Conservation (phyloP, 2,888 invertebrate species). For the Ceriagrion tenellum region DNA sequence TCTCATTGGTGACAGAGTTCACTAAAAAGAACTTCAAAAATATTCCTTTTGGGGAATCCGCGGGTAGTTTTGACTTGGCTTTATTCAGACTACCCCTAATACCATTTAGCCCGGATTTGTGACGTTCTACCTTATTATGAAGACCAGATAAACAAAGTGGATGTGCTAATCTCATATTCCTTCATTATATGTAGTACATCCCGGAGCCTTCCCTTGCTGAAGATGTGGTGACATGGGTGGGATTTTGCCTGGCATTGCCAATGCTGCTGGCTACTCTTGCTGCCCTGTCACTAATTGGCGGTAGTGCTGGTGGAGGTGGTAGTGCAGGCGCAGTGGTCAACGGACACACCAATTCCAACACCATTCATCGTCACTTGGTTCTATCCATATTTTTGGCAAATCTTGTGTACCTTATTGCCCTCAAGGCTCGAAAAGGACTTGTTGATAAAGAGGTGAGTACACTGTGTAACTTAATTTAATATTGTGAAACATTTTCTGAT, state of each 20-base stretch:
- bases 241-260: slow-evolving; percentile 91
- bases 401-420: slow-evolving; percentile 90
- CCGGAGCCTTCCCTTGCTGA: slow-evolving; percentile 92
- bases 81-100: too few relatives aligned
- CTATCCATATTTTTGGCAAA: slow-evolving; percentile 93
- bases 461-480: too few relatives aligned
- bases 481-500: not conserved
- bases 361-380: slow-evolving; percentile 96
- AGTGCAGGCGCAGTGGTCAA: slow-evolving; percentile 74
- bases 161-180: not conserved
- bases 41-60: too few relatives aligned
- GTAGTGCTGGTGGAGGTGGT: slow-evolving; percentile 80
- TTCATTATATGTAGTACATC: slow-evolving; percentile 83
- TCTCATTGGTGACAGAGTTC: too few relatives aligned
- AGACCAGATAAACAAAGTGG: too few relatives aligned
- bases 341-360: slow-evolving; percentile 91
- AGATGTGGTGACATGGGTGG: slow-evolving; percentile 93
- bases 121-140: too few relatives aligned
- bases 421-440: slow-evolving; percentile 90
- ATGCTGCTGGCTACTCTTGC: slow-evolving; percentile 88
- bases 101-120: too few relatives aligned
- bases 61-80: too few relatives aligned
- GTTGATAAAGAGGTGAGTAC: slow-evolving; percentile 88
- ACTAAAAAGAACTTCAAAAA: too few relatives aligned
- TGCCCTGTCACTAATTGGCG: slow-evolving; percentile 89